Evolutionary conservation across 2,888 invertebrate species (phyloP), one percentile per base, ranked within the genome.

Genomic region (Lutraria lutraria): DNA sequence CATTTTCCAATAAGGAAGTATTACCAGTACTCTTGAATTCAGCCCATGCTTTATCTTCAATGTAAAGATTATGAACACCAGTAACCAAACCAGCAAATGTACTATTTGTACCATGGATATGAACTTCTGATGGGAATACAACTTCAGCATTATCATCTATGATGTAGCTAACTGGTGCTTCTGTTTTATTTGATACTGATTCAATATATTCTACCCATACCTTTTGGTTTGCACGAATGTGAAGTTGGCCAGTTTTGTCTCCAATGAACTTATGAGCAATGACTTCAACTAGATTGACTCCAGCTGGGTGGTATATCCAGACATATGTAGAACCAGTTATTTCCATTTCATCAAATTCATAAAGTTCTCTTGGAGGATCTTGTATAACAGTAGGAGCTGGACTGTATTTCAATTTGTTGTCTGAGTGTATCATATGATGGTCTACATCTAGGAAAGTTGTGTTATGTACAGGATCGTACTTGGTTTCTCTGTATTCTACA

Each of bases 301-400:
- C 89, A 76, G 89, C 79, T 29, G 94, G 93, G 81, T 95, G 94
- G 84, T 94, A 94, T 34, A 95, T 89, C 91, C 93, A 90, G 13
- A 93, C 85, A 53, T 93, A 88, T 4, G 95, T 86, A 13, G 93
- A 93, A 15, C 95, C 95, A 16, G 93, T 93, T 8, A 95, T 88
- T 83, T 95, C 94, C 90, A 94, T 91, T 88, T 95, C 95, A 87
- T 95, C 92, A 88, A 95, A 93, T 83, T 94, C 95, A 90, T 94
- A 95, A 16, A 88, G 76, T 15, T 90, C 89, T 79, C 91, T 91
- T 15, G 92, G 90, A 21, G 91, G 91, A 63, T 94, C 93, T 91
- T 93, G 93, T 13, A 95, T 88, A n/a, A 95, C 31, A 54, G 95
- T 94, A 19, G 93, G 92, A 12, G 94, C 93, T n/a, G 94, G 94